Evolutionary conservation across 2,797 vertebrate genomes (phyloP), one percentile per base, ranked within the genome.

Genomic region (Monodelphis domestica): DNA sequence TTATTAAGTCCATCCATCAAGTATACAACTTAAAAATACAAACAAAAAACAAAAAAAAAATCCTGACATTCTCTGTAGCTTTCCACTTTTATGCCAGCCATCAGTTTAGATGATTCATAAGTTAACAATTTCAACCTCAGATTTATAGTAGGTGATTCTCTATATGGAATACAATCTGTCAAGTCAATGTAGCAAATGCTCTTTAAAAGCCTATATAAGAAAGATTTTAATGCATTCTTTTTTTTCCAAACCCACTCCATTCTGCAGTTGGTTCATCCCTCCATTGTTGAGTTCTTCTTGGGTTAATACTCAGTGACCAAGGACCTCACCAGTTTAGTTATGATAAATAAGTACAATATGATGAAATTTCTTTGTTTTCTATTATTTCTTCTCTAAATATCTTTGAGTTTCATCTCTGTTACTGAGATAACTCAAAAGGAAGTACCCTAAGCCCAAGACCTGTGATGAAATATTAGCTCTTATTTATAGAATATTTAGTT

Each of bases 81-180:
- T 95, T 91, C 26, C 87, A 63, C 93, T 92, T 92, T 15, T 89
- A 91, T 56, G 17, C 90, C 78, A 92, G 53, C 50, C 4, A 12
- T 70, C 63, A 90, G 2, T 12, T 95, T 51, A 91, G 91, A 12
- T 78, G 26, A 92, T n/a, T 50, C 4, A 53, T 24, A 55, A 55
- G 55, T 9, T 93, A 52, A 78, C 33, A 78, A 4, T 94, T 90
- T 17, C 2, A 92, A 54, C 57, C 93, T 90, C 10, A 87, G 84
- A 38, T 30, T 57, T 91, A 0, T 50, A 88, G 59, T 92, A 91
- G 56, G 45, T 94, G 17, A 38, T 7, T n/a, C 12, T 51, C 21
- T 50, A 0, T 53, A 10, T 55, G 51, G 88, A 93, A 88, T 53
- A 4, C 11, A 87, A 38, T 88, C 28, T 63, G 30, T 55, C 63